Conservation (phyloP, 2,888 invertebrate genomes). For the Calliopum simillimum region DNA sequence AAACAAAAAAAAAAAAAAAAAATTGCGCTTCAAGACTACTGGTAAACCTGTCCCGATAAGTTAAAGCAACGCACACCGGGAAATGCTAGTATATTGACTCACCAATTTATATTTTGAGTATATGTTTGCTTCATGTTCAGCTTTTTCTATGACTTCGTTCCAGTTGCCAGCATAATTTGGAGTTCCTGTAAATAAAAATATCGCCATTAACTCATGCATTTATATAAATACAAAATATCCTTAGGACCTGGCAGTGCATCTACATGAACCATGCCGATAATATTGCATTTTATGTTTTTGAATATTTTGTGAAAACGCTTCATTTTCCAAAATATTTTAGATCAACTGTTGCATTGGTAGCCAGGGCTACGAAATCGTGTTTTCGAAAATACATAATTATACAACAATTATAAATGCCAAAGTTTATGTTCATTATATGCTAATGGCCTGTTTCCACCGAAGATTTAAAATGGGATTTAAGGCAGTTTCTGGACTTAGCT, state of each 20-base stretch:
- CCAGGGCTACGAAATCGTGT: too few species aligned
- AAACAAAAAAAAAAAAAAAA: too few species aligned
- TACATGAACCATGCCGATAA: slow-evolving; percentile 81
- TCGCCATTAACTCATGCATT: neutral
- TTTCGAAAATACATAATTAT: too few species aligned
- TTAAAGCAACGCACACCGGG: too few species aligned
- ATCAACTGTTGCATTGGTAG: too few species aligned
- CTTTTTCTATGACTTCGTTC: slow-evolving; percentile 71
- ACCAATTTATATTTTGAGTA: slow-evolving; percentile 73
- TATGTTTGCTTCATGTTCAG: slow-evolving; percentile 72
- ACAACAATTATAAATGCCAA: too few species aligned
- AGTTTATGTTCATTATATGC: too few species aligned
- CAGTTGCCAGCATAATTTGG: slow-evolving; percentile 71
- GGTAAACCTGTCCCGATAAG: too few species aligned
- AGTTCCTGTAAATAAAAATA: slow-evolving; percentile 67
- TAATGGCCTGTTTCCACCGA: too few species aligned
- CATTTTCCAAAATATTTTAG: slow-evolving; percentile 56
- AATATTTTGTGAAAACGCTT: slow-evolving; percentile 68
- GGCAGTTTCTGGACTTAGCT: too few species aligned
- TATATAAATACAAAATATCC: slow-evolving; percentile 10
- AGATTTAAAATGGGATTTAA: too few species aligned
- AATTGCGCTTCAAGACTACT: too few species aligned
- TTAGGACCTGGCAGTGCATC: slow-evolving; percentile 75
- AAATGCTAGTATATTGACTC: slow-evolving; percentile 24
- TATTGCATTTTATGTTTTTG: slow-evolving; percentile 66